Evolutionary conservation across 1,140 invertebrate species (phyloP).

Genomic region (Brachionus angularis): DNA sequence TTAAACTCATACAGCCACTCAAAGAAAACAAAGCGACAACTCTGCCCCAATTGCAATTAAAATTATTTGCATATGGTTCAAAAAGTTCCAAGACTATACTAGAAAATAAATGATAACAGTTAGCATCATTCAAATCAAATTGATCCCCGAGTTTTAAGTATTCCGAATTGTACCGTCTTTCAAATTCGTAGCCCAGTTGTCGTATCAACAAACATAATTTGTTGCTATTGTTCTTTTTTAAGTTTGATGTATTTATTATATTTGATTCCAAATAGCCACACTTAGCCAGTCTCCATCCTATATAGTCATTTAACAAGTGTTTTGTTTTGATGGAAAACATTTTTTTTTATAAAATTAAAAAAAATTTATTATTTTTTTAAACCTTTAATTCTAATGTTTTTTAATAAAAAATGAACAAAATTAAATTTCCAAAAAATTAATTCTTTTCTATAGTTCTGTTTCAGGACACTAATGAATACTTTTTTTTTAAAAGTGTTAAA

Average conservation of each 20-base stretch:
- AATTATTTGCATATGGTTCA: not conserved
- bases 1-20: not conserved
- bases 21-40: not conserved
- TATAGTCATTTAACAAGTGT: constrained; percentile 4
- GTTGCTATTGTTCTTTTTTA: not conserved
- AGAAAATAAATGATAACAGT: not conserved
- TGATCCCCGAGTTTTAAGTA: not conserved
- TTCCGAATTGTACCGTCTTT: not conserved
- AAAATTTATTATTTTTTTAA: not conserved
- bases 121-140: constrained; percentile 2
- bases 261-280: not conserved
- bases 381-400: too few species aligned
- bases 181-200: constrained; percentile 14
- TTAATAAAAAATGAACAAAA: too few species aligned
- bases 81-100: not conserved
- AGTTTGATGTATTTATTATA: constrained; percentile 2
- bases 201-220: not conserved
- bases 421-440: too few species aligned
- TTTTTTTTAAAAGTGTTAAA: too few species aligned
- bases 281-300: constrained; percentile 5
- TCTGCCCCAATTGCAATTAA: constrained; percentile 12
- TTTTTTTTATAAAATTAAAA: not conserved
- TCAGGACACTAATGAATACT: too few species aligned
- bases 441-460: too few species aligned
- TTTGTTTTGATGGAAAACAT: not conserved